Evolutionary conservation across 2,888 invertebrate species (phyloP), one percentile per base, ranked within the genome.

Genomic region (Euplexia lucipara): DNA sequence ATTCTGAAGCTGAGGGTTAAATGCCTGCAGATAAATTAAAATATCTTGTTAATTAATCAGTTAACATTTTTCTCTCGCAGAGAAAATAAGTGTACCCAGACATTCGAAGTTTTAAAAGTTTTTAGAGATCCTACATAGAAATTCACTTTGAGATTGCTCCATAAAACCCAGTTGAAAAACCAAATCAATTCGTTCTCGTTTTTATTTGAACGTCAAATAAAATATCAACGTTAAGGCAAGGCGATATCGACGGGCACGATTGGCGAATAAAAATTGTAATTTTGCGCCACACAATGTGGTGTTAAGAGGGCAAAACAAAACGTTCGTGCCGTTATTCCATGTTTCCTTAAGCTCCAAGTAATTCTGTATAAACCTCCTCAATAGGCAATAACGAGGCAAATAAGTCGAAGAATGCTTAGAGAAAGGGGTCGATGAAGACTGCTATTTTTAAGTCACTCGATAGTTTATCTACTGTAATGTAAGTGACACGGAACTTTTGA

Each of bases 341-440:
- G 83, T 84, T 85, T 83, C 76, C 79, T 78, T 64, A 58, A 66
- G 65, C 58, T 56, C 51, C 44, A 69, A 73, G 62, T 78, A 54
- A 77, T 76, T 72, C 45, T 52, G 66, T 66, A 57, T 79, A 83
- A 82, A 72, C 80, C 75, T 82, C 71, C 53, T 78, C 81, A 84
- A 83, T 83, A 80, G 74, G 58, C 78, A 77, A 73, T 82, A 82
- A 86, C 80, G 79, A 84, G 77, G 79, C 75, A 85, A 85, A 87
- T 85, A 83, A 84, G 81, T 82, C 70, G 70, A 79, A 82, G 75
- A 83, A 80, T 81, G 75, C 72, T 81, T 70, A 72, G 70, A 79
- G 72, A 82, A 84, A 82, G 75, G 78, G 82, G 64, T 82, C 77
- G 60, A 68, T 52, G 58, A 62, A 53, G 54, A 62, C 54, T 62